Base-by-base conservation (phyloP, 2,888 invertebrate species). In the Clepsis dumicolana region DNA sequence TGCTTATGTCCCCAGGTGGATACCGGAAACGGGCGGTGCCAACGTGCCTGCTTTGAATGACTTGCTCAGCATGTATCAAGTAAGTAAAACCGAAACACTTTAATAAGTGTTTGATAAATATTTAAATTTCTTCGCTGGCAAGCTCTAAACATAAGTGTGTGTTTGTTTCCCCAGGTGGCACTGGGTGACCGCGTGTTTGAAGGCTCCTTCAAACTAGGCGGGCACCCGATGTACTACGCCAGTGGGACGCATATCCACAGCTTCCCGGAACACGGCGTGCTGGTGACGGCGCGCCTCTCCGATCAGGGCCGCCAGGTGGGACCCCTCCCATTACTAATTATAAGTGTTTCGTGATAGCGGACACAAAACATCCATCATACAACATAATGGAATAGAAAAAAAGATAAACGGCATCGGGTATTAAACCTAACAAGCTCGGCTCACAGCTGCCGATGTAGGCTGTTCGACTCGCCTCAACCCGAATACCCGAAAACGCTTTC, bases 1-100 rank as follows among this genome's bases (percentile, higher is more conserved):
- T n/a, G n/a, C n/a, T n/a, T n/a, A n/a, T n/a, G 38, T 56, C 74
- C 72, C n/a, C 69, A 94, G 96, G 96, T 98, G 98, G 98, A 96
- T 97, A 94, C 98, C 98, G 0, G 98, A 98, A 85, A 96, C 96
- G 0, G 96, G 96, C 2, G 99, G 99, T 0, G 95, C 98, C 1
- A 99, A 99, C 88, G 95, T 99, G 56, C 99, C 99, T 0, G 98
- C 99, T 0, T 87, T 99, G 41, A 99, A 99, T 85, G 98, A 98
- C 80, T 92, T 99, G 12, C 91, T 99, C 0, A 94, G 94, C 84
- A 96, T 90, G 95, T 96, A 98, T 95, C 97, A 97, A 75, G 97
- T 99, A 68, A 73, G 73, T 97, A 7, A n/a, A n/a, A n/a, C n/a
- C 18, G 16, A 8, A n/a, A 38, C n/a, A n/a, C 38, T 1, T 38